These are phyloP conservation scores for Antechinus stuartii DNA, from an alignment of 2,113 vertebrate genomes.

Conservation along the genomic window DNA sequence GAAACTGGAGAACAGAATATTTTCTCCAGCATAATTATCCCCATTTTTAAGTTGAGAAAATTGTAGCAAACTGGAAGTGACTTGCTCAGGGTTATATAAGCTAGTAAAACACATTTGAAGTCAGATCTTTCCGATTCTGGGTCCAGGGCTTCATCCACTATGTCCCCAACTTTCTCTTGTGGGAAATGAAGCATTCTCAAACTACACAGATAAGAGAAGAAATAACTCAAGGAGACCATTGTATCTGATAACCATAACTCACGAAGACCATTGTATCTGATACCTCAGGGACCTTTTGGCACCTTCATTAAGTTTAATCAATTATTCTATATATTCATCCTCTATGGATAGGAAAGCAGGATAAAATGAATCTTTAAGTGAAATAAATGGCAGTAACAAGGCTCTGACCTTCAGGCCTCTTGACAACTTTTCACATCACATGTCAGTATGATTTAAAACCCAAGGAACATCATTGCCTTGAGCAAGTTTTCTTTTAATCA, in stretches of 20 bases:
- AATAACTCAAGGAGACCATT: background rate
- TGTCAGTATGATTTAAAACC: slow-evolving; percentile 35
- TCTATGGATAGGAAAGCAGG: slow-evolving; percentile 30
- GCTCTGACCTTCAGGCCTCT: slow-evolving; percentile 36
- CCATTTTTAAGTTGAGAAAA: background rate
- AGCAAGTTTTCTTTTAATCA: background rate
- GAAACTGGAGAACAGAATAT: background rate
- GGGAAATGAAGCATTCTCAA: background rate
- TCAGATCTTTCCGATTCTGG: background rate
- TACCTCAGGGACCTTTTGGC: slow-evolving; percentile 23
- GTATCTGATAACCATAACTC: background rate
- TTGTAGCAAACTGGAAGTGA: background rate
- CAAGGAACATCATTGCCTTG: slow-evolving; percentile 21
- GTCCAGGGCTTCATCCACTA: background rate
- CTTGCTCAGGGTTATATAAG: background rate
- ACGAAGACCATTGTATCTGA: background rate
- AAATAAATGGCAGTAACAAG: slow-evolving; percentile 36
- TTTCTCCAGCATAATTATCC: background rate
- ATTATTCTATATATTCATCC: slow-evolving; percentile 31
- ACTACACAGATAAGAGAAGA: background rate
- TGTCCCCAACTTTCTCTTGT: background rate
- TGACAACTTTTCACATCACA: slow-evolving; percentile 39
- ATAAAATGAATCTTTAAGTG: slow-evolving; percentile 37
- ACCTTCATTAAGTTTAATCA: background rate
- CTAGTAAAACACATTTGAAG: background rate